Evolutionary conservation across 2,888 invertebrate genomes (phyloP).

Genomic region (Labia minor): DNA sequence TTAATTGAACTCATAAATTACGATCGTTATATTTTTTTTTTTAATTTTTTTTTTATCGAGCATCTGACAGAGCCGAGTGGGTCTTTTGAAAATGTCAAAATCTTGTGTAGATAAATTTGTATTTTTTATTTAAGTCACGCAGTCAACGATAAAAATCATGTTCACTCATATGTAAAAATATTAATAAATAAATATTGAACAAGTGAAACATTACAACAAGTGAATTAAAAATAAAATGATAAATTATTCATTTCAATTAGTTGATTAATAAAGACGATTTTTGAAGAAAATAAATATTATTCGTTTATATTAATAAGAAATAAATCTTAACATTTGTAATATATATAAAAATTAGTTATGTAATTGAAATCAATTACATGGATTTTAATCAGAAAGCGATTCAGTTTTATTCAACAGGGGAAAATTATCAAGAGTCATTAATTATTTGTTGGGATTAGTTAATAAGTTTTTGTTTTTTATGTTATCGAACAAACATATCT

Average conservation of each 20-base stretch:
- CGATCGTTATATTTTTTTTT: neutral
- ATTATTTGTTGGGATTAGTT: neutral
- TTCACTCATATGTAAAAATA: neutral
- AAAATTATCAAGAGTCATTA: neutral
- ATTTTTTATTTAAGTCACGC: neutral
- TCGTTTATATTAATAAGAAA: neutral
- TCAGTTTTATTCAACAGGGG: neutral
- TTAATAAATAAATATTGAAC: neutral
- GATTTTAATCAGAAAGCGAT: neutral
- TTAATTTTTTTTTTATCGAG: neutral
- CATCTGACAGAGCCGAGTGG: neutral
- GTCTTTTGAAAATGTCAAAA: neutral
- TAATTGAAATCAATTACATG: neutral
- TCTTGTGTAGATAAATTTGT: conserved; percentile 13
- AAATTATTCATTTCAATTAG: neutral
- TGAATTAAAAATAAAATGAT: no score
- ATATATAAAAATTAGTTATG: neutral
- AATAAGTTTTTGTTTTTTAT: neutral
- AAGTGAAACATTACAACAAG: no score
- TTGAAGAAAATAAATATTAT: neutral
- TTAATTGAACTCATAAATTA: conserved; percentile 13
- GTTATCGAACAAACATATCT: neutral
- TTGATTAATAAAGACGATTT: neutral
- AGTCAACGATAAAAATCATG: neutral
- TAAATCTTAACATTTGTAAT: neutral